Conservation (phyloP, 2,888 invertebrate species). For the Tryphoninae sp. region DNA sequence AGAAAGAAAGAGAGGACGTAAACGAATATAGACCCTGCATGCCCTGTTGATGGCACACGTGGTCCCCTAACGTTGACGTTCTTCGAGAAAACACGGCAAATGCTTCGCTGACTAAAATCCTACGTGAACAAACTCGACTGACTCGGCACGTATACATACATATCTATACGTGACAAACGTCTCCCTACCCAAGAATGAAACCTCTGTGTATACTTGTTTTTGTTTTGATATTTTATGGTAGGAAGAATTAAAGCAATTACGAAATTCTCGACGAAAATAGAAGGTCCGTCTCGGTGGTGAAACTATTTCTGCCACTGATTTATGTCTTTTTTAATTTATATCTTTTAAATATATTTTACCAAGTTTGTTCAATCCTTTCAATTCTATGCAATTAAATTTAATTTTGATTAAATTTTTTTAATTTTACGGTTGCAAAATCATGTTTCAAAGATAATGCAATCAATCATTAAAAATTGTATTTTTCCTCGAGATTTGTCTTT, state of each 20-base stretch:
- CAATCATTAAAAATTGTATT: too few relatives aligned
- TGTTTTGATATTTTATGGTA: background rate
- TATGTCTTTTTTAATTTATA: background rate
- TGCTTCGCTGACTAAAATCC: conserved; percentile 36
- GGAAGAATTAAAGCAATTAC: conserved; percentile 33
- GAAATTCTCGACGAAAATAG: conserved; percentile 23
- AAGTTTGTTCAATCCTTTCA: too few relatives aligned
- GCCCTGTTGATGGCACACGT: conserved; percentile 47
- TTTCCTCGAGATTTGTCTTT: background rate
- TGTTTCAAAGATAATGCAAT: too few relatives aligned
- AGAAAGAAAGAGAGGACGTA: conserved; percentile 39
- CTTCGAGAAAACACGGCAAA: conserved; percentile 49
- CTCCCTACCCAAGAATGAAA: conserved; percentile 44
- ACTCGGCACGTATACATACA: conserved; percentile 4
- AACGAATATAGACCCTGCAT: conserved; percentile 60
- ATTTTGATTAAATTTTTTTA: too few relatives aligned
- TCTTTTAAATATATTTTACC: too few relatives aligned
- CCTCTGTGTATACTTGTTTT: conserved; percentile 31
- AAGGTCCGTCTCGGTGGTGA: background rate
- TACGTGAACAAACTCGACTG: conserved; percentile 29
- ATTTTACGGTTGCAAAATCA: too few relatives aligned
- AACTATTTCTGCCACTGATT: background rate
- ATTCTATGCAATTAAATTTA: too few relatives aligned
- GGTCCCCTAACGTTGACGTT: conserved; percentile 49
- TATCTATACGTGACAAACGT: conserved; percentile 38